phyloP scores from a whole-genome alignment of 2,113 vertebrate genomes.

The Motacilla alba region DNA sequence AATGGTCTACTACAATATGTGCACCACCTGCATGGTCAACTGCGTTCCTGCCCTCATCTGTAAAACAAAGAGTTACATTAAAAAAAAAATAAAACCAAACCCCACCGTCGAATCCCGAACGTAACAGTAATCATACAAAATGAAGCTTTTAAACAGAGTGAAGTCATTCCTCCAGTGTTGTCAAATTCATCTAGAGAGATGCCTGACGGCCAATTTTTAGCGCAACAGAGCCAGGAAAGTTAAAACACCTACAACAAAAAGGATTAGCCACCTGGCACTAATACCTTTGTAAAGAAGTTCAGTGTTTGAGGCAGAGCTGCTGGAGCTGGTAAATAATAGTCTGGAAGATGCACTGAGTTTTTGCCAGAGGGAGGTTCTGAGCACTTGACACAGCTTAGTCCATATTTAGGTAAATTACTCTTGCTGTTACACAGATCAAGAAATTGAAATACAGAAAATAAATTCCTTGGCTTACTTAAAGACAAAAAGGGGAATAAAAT shows the following conservation, averaged over 20 bases:
- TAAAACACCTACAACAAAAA: slow-evolving; percentile 34
- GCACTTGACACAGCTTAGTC: not conserved
- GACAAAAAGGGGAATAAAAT: not conserved
- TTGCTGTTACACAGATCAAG: not conserved
- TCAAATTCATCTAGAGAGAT: not conserved
- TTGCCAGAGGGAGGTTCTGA: not conserved
- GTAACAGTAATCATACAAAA: slow-evolving; percentile 60
- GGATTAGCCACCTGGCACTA: slow-evolving; percentile 7
- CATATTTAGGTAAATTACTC: not conserved
- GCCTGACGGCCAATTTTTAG: not conserved
- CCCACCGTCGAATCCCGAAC: slow-evolving; percentile 58
- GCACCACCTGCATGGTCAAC: slow-evolving; percentile 98
- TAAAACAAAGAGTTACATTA: slow-evolving; percentile 98
- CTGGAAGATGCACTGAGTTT: not conserved
- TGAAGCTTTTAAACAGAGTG: slow-evolving; percentile 5
- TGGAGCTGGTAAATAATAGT: not conserved
- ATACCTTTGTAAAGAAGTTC: not conserved
- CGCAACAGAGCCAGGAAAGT: not conserved
- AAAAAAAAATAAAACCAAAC: slow-evolving; percentile 77
- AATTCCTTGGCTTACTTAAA: not conserved
- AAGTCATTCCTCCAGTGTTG: not conserved
- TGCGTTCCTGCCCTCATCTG: slow-evolving; percentile 99
- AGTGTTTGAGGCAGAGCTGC: not conserved
- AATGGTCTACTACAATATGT: slow-evolving; percentile 96
- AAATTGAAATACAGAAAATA: not conserved